Percentiles rank a stretch among this genome's conserved stretches.
These are phyloP conservation scores for Atopsyche davidsoni DNA, from an alignment of 1,140 invertebrate genomes.

Conservation along the genomic window DNA sequence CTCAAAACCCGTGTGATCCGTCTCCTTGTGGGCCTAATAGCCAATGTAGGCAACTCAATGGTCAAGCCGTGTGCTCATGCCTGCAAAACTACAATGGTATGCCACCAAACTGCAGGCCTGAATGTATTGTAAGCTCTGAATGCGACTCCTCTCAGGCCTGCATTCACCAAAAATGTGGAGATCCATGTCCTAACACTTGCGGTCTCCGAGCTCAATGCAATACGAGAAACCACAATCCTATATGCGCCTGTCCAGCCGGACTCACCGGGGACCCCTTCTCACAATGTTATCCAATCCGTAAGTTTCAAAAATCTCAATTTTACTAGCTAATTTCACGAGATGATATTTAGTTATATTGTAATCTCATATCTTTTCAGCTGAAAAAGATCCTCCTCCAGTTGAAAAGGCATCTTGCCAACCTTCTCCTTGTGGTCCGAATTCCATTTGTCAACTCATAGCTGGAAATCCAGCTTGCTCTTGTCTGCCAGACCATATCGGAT, in stretches of 20 bases:
- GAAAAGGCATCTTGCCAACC: conserved; percentile 72
- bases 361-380: too few relatives aligned
- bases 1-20: conserved; percentile 60
- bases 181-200: conserved; percentile 75
- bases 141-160: conserved; percentile 64
- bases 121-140: conserved; percentile 71
- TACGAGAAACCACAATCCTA: conserved; percentile 61
- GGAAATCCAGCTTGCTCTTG: conserved; percentile 73
- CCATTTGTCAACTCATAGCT: conserved; percentile 65
- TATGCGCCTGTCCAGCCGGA: conserved; percentile 65
- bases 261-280: conserved; percentile 71
- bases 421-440: conserved; percentile 76
- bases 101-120: conserved; percentile 66
- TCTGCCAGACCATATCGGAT: conserved; percentile 64
- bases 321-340: background rate
- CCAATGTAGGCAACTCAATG: conserved; percentile 62
- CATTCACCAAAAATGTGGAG: conserved; percentile 69
- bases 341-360: too few relatives aligned
- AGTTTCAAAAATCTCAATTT: conserved; percentile 25
- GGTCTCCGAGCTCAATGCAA: conserved; percentile 65
- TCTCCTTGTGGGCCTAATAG: conserved; percentile 75
- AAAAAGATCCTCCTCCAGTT: too few relatives aligned
- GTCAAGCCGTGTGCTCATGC: conserved; percentile 70
- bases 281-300: conserved; percentile 47
- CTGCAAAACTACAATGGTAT: conserved; percentile 62